Conservation (phyloP, 2,888 invertebrate genomes). For the Tachystola acroxantha region DNA sequence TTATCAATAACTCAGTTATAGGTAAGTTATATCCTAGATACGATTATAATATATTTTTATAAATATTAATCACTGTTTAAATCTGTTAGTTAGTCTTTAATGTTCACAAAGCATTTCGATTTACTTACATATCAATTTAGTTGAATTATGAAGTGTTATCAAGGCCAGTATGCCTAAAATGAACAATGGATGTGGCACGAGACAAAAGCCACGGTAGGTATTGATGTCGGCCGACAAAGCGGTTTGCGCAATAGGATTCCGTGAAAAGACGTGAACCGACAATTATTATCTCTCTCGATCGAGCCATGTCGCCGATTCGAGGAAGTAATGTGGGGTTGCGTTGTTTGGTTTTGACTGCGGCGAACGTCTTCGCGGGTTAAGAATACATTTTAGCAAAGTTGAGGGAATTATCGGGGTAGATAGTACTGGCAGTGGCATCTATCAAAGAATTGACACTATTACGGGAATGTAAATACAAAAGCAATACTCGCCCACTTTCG, state of each 20-base stretch:
- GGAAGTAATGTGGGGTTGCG: conserved; percentile 40
- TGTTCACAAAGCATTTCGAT: conserved; percentile 22
- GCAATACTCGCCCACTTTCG: too few relatives aligned
- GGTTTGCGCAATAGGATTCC: conserved; percentile 76
- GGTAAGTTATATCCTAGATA: too few relatives aligned
- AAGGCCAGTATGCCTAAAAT: conserved; percentile 59
- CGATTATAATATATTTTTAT: too few relatives aligned
- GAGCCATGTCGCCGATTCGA: conserved; percentile 59
- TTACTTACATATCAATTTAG: conserved; percentile 41
- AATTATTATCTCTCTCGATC: conserved; percentile 71
- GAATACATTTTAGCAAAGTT: background rate
- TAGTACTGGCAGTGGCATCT: too few relatives aligned
- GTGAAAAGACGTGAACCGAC: conserved; percentile 71
- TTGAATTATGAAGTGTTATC: conserved; percentile 60
- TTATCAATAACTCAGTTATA: too few relatives aligned
- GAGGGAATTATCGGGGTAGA: background rate
- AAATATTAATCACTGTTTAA: too few relatives aligned
- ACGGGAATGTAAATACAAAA: too few relatives aligned
- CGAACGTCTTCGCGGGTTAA: background rate
- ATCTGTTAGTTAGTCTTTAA: conserved; percentile 2
- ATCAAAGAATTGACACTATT: too few relatives aligned
- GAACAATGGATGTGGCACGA: conserved; percentile 72
- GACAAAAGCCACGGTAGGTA: conserved; percentile 66
- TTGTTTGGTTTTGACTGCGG: conserved; percentile 31
- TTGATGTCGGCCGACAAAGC: conserved; percentile 72